Percentiles rank a stretch among this genome's conserved stretches.
These are phyloP conservation scores for Colossoma macropomum DNA, from an alignment of 2,113 vertebrate genomes.

Conservation along the genomic window DNA sequence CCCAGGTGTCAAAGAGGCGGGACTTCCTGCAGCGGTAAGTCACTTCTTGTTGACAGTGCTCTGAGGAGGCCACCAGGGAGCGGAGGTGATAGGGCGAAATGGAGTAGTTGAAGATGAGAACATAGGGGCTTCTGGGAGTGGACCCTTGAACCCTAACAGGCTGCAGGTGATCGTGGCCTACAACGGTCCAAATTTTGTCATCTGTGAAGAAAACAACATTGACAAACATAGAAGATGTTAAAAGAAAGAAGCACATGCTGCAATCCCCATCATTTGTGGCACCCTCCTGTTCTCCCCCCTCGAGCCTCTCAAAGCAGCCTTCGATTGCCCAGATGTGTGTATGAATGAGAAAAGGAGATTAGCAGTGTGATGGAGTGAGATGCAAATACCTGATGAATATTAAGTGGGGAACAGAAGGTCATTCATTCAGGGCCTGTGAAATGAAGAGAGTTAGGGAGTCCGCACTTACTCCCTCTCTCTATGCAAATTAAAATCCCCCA, in stretches of 20 bases:
- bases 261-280: background rate
- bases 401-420: slow-evolving; percentile 58
- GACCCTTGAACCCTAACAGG: slow-evolving; percentile 81
- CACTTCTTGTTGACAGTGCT: slow-evolving; percentile 93
- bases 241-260: background rate
- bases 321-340: slow-evolving; percentile 41
- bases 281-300: background rate
- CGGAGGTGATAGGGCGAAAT: slow-evolving; percentile 84
- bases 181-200: slow-evolving; percentile 89
- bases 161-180: slow-evolving; percentile 86
- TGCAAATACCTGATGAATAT: slow-evolving; percentile 63
- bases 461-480: slow-evolving; percentile 33
- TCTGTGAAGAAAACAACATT: slow-evolving; percentile 73
- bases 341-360: slow-evolving; percentile 56
- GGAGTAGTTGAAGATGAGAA: slow-evolving; percentile 85
- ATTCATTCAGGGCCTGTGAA: slow-evolving; percentile 50
- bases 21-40: slow-evolving; percentile 90
- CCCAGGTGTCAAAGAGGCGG: slow-evolving; percentile 89
- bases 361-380: slow-evolving; percentile 53
- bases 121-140: slow-evolving; percentile 75
- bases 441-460: slow-evolving; percentile 39
- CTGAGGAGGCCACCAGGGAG: slow-evolving; percentile 82
- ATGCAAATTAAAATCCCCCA: slow-evolving; percentile 48
- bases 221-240: slow-evolving; percentile 5
- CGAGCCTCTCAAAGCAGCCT: slow-evolving; percentile 24